Percentiles rank a stretch among this genome's conserved stretches.
Conservation (phyloP, 2,113 vertebrate species). For the Pimephales promelas region DNA sequence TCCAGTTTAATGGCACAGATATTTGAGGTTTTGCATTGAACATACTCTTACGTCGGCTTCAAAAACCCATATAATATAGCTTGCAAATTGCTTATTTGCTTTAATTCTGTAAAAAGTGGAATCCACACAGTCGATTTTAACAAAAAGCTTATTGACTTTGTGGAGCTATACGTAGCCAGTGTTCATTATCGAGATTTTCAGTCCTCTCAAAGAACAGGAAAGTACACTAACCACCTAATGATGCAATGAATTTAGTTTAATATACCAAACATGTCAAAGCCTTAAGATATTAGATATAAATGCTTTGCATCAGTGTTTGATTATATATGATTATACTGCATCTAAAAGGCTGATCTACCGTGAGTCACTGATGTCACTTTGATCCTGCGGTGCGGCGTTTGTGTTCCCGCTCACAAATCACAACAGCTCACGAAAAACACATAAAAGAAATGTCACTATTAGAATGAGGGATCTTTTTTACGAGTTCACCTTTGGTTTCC, state of each 20-base stretch:
- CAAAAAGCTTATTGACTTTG: background rate
- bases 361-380: slow-evolving; percentile 13
- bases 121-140: background rate
- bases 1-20: background rate
- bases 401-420: slow-evolving; percentile 11
- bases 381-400: background rate
- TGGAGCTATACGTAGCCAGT: background rate
- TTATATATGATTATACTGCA: background rate
- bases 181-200: background rate
- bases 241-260: background rate
- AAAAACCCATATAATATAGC: background rate
- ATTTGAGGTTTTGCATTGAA: background rate
- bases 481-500: slow-evolving; percentile 9
- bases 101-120: background rate
- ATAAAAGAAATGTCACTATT: slow-evolving; percentile 15
- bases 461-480: background rate
- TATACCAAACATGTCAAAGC: slow-evolving; percentile 9
- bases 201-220: background rate
- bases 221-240: slow-evolving; percentile 7
- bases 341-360: slow-evolving; percentile 4
- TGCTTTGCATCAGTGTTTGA: slow-evolving; percentile 12
- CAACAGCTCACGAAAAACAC: slow-evolving; percentile 22
- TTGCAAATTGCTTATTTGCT: background rate
- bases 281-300: slow-evolving; percentile 22
- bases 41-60: background rate